These are phyloP conservation scores for Holocentrus rufus DNA, from an alignment of 2,797 vertebrate species.

Conservation along the genomic window DNA sequence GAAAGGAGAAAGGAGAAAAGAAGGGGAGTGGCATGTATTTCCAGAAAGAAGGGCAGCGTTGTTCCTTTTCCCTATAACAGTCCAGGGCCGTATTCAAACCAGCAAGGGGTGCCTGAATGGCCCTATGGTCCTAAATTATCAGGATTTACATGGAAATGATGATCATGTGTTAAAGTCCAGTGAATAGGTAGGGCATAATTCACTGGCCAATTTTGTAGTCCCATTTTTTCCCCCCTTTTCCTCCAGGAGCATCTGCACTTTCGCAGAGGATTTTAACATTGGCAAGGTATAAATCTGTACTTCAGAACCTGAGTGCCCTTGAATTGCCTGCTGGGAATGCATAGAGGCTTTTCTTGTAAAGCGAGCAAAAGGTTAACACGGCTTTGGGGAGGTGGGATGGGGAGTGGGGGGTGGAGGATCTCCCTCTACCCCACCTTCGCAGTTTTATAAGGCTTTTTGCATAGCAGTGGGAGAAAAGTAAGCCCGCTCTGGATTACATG, in stretches of 20 bases:
- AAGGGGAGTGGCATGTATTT: conserved; percentile 47
- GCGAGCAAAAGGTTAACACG: conserved; percentile 79
- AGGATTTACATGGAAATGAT: conserved; percentile 81
- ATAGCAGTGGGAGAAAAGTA: conserved; percentile 47
- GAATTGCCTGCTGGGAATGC: conserved; percentile 67
- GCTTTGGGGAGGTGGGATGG: too few species aligned
- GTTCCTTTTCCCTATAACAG: conserved; percentile 63
- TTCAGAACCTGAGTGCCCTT: conserved; percentile 70
- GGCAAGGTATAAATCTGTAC: conserved; percentile 67
- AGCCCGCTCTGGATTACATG: conserved; percentile 50
- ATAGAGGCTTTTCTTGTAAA: conserved; percentile 73
- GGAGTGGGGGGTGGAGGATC: conserved; percentile 33
- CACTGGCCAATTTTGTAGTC: conserved; percentile 59
- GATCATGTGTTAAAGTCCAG: conserved; percentile 72
- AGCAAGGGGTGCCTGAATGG: conserved; percentile 56
- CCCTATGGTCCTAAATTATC: conserved; percentile 74
- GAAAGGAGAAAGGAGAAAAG: conserved; percentile 47
- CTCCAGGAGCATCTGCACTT: conserved; percentile 46
- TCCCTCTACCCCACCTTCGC: conserved; percentile 43
- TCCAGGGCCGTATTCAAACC: conserved; percentile 64
- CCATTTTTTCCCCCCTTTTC: conserved; percentile 58
- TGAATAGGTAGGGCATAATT: conserved; percentile 75
- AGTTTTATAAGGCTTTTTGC: conserved; percentile 72
- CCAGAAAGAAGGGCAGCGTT: conserved; percentile 60
- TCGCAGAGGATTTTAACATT: conserved; percentile 54